A percentile compares a stretch with the other conserved stretches of the same genome.
Evolutionary conservation across 2,888 invertebrate genomes (phyloP).

Genomic region (Amblyjoppa proteus): DNA sequence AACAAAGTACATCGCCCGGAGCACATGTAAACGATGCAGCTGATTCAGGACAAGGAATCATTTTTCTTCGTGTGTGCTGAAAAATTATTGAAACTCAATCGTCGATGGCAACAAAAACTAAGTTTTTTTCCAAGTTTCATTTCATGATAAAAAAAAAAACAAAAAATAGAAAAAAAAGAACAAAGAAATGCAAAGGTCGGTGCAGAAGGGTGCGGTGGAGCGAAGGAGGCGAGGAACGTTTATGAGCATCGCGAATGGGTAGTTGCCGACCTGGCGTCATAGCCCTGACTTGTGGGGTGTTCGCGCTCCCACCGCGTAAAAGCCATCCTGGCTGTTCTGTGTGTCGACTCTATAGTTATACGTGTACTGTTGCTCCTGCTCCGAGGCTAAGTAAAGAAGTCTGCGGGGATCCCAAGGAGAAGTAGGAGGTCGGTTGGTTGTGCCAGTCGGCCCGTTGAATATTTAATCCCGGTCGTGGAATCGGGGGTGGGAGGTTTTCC

Average conservation of each 20-base stretch:
- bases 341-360: conserved; percentile 11
- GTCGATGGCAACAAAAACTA: background rate
- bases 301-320: conserved; percentile 24
- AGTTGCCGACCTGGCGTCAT: conserved; percentile 7
- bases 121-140: background rate
- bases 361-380: conserved; percentile 24
- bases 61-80: too few species aligned
- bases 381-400: conserved; percentile 66
- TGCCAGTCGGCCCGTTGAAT: conserved; percentile 73
- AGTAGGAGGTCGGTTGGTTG: conserved; percentile 45
- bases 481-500: conserved; percentile 73
- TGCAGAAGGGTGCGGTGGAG: conserved; percentile 11
- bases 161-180: background rate
- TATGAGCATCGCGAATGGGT: conserved; percentile 42
- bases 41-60: background rate
- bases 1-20: too few species aligned
- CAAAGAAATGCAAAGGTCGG: conserved; percentile 1
- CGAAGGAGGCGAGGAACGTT: conserved; percentile 33
- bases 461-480: conserved; percentile 73
- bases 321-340: conserved; percentile 20
- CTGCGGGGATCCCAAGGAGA: conserved; percentile 53
- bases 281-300: conserved; percentile 10
- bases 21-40: too few species aligned
- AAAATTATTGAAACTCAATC: background rate
- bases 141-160: background rate